A percentile compares a stretch with the other conserved stretches of the same genome.
Conservation (phyloP, 2,888 invertebrate species). For the Nephrotoma appendiculata region DNA sequence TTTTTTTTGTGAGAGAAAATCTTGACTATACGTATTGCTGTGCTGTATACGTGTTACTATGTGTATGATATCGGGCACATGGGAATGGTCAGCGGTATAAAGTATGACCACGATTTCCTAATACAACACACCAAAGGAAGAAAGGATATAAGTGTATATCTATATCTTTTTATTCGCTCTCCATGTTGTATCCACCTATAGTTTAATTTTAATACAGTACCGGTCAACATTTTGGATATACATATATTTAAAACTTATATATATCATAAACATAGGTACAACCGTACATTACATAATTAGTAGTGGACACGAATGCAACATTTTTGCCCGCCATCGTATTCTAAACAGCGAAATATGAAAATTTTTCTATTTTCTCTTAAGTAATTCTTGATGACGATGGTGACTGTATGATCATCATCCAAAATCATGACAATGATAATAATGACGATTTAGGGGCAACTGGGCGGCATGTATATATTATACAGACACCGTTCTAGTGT, state of each 20-base stretch:
- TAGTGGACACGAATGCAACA: background rate
- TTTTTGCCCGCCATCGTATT: background rate
- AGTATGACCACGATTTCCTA: constrained; percentile 6
- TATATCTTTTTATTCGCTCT: background rate
- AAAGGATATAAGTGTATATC: background rate
- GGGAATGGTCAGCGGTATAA: constrained; percentile 2
- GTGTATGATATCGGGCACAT: constrained; percentile 1
- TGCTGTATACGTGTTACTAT: background rate
- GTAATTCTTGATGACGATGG: constrained; percentile 1
- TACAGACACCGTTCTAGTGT: background rate
- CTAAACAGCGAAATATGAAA: background rate
- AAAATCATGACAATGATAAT: constrained; percentile 2
- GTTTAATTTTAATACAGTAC: background rate
- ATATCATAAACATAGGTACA: too few species aligned
- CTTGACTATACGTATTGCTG: background rate
- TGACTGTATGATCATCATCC: background rate
- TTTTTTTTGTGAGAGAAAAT: background rate
- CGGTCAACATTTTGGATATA: background rate
- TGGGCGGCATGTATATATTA: background rate
- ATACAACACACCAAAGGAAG: background rate
- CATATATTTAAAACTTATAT: too few species aligned
- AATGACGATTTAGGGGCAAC: constrained; percentile 1
- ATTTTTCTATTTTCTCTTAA: constrained; percentile 1
- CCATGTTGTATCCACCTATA: background rate
- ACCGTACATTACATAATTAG: too few species aligned